phyloP scores from a whole-genome alignment of 2,888 invertebrate species.

The Vannuccia rotundouncinata region DNA sequence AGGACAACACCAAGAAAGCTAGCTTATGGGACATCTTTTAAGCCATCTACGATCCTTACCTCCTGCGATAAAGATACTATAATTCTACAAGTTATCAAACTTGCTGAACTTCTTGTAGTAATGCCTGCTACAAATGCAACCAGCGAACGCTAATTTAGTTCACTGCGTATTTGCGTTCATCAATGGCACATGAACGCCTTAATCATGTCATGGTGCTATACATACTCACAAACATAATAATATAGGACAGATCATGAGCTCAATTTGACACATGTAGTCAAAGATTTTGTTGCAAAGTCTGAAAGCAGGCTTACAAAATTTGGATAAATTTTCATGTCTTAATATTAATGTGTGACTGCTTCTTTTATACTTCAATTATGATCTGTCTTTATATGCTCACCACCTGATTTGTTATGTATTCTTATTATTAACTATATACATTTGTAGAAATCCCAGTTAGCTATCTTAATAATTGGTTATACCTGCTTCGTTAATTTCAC shows the following conservation, averaged over 20 bases:
- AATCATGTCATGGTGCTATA: conserved; percentile 22
- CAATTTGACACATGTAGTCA: conserved; percentile 12
- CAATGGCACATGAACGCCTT: conserved; percentile 10
- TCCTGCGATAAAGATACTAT: background rate
- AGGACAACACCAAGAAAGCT: conserved; percentile 26
- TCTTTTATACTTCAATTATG: background rate
- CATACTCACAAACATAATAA: conserved; percentile 22
- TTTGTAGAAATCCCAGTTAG: background rate
- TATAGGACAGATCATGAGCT: conserved; percentile 23
- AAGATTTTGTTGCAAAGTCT: conserved; percentile 19
- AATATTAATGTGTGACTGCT: background rate
- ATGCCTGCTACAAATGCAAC: conserved; percentile 15
- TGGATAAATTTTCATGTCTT: background rate
- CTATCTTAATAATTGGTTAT: conserved; percentile 19
- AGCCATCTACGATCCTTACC: conserved; percentile 10
- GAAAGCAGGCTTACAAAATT: conserved; percentile 14
- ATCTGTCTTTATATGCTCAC: conserved; percentile 1
- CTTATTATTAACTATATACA: conserved; percentile 13
- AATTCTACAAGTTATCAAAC: conserved; percentile 16
- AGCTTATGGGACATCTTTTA: background rate
- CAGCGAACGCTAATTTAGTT: conserved; percentile 9
- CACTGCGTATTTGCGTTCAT: conserved; percentile 23
- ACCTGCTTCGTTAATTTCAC: conserved; percentile 3
- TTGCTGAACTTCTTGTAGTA: conserved; percentile 22
- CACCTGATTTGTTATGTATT: conserved; percentile 5